phyloP scores from a whole-genome alignment of 2,797 vertebrate species.

The Dromococcyx pavoninus region DNA sequence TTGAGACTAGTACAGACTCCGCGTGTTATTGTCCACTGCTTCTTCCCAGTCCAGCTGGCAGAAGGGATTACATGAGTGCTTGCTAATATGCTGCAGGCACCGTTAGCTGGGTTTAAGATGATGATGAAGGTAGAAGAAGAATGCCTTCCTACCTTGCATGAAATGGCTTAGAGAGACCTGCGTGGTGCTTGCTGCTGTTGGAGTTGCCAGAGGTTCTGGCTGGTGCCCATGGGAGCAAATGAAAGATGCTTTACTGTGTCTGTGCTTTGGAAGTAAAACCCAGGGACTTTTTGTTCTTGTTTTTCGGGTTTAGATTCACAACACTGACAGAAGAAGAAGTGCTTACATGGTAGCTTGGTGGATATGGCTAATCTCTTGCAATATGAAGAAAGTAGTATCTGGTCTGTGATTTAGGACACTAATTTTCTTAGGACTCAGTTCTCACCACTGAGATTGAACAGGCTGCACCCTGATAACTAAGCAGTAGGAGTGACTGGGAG shows the following conservation, averaged over 20 bases:
- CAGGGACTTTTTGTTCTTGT: background rate
- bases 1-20: background rate
- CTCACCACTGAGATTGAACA: background rate
- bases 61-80: background rate
- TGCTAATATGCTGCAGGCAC: background rate
- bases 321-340: background rate
- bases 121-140: background rate
- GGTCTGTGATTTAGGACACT: background rate
- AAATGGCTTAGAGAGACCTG: background rate
- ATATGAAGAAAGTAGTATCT: background rate
- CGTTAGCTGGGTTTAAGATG: background rate
- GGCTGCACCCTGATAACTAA: background rate
- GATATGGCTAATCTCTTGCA: background rate
- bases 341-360: background rate
- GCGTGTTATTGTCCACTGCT: background rate
- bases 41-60: background rate
- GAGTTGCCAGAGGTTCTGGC: background rate
- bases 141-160: background rate
- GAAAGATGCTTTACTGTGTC: background rate
- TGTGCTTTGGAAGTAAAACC: background rate
- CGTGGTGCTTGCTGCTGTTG: background rate
- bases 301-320: background rate
- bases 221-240: background rate
- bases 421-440: background rate
- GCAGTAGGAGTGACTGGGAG: background rate